Base-by-base conservation (phyloP, 2,113 vertebrate genomes). In the Menura novaehollandiae region DNA sequence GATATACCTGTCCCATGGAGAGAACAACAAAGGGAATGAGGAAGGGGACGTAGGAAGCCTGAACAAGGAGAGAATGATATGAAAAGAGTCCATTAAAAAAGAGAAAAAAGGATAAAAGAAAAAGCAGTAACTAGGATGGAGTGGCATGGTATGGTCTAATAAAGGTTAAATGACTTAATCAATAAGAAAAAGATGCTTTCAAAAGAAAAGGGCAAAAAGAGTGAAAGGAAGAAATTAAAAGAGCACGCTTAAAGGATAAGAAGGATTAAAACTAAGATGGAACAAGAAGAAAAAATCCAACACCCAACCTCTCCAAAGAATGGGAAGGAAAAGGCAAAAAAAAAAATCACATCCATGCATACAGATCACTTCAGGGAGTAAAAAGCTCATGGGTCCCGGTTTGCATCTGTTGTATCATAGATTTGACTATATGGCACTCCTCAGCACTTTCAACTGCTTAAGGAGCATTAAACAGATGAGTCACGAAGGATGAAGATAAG, bases 1-100 rank as follows among this genome's bases (percentile, higher is more conserved):
- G 83, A 84, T 72, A 60, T 81, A 96, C 96, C 94, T 97, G 95
- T 95, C 95, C 95, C 91, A 88, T 10, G 41, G 90, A 97, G 89
- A 94, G 56, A 94, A 94, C 79, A 93, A 96, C 80, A 94, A 97
- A 97, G 53, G 28, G 62, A 91, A 71, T 46, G 72, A 93, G 75
- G 58, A 93, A 81, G 43, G 79, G 91, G 79, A 88, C 1, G 32
- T 19, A 87, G 64, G 72, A 95, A 95, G 74, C 51, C 60, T 73
- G 89, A 93, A 85, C 52, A 85, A 85, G 83, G 49, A 78, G 58
- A 91, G 74, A 85, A 89, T 66, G 17, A 85, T 91, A 94, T 78
- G 60, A 96, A 96, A 78, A 91, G 77, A 88, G 83, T 64, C 76
- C 80, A 91, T 78, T 60, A 64, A 87, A 90, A 91, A 88, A 73